Base-by-base conservation (phyloP, 2,888 invertebrate genomes). In the Unio pictorum region DNA sequence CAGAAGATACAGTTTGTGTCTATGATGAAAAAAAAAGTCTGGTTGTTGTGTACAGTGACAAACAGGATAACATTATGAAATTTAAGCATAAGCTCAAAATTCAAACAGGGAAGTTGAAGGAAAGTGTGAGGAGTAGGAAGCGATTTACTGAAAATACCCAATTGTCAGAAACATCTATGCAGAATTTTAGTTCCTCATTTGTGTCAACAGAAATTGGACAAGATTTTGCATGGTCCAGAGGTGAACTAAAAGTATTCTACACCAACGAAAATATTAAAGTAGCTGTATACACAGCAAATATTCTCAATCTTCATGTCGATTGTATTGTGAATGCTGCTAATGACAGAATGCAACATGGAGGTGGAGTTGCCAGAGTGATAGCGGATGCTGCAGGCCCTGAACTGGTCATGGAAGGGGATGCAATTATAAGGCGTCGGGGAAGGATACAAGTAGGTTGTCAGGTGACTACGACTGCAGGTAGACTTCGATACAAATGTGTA, bases 271-370 rank as follows among this genome's bases (percentile, higher is more conserved):
- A 60, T n/a, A 68, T 63, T 34, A 15, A 45, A n/a, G 68, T 73
- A 1, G 34, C 45, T 55, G 70, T 73, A 18, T 71, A 61, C 61
- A 18, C 45, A 45, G 68, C 67, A 30, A 28, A 64, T 56, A 65
- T 69, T 23, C 17, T 56, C 18, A 65, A 17, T 28, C 55, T 66
- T 15, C 26, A 4, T 8, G 69, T 69, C 7, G 69, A 69, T 26
- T 61, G 62, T 26, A 69, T 69, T 55, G 69, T 69, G 26, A 66
- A 66, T 66, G 69, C 65, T 55, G 66, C 69, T 20, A 69, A 69
- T 69, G 69, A 61, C 18, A 60, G 5, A 20, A 23, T 69, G 30
- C 55, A 34, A 20, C 69, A 69, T 60, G 66, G 65, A 7, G 66
- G 60, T 18, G 69, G 69, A 3, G 60, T 69, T 26, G 65, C 65